Conservation (phyloP, 1,140 invertebrate species). For the Papilio aristodemus region DNA sequence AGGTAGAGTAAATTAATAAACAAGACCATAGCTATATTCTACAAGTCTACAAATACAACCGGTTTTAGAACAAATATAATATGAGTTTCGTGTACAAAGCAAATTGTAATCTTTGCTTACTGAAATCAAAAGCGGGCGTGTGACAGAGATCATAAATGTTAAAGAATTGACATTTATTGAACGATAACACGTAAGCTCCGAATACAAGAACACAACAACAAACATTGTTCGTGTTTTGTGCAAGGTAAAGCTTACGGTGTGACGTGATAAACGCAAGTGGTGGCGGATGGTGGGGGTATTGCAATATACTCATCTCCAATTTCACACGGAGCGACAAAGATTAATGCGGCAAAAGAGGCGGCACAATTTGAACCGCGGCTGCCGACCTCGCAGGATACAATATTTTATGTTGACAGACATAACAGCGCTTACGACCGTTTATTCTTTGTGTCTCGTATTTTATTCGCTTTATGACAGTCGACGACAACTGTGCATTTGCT, state of each 20-base stretch:
- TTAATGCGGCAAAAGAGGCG: constrained; percentile 68
- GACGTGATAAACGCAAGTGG: background rate
- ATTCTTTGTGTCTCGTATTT: constrained; percentile 80
- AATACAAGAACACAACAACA: background rate
- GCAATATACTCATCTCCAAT: constrained; percentile 64
- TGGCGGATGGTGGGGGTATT: constrained; percentile 12
- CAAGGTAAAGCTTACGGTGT: background rate
- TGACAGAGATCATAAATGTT: constrained; percentile 2
- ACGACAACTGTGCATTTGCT: constrained; percentile 44
- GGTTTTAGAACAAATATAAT: no score
- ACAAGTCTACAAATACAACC: no score
- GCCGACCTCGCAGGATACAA: constrained; percentile 73
- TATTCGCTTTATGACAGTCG: constrained; percentile 78
- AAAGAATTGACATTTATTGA: constrained; percentile 5
- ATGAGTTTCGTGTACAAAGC: background rate
- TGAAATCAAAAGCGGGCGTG: background rate
- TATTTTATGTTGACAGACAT: constrained; percentile 80
- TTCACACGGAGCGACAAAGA: constrained; percentile 65
- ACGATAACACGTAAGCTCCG: background rate
- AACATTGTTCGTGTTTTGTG: background rate
- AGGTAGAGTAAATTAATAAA: no score
- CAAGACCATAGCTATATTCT: no score
- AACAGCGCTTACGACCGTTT: constrained; percentile 78
- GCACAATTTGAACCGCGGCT: constrained; percentile 70
- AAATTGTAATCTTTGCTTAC: background rate